These are phyloP conservation scores for Halictus ligatus DNA, from an alignment of 2,888 invertebrate genomes.

Conservation along the genomic window DNA sequence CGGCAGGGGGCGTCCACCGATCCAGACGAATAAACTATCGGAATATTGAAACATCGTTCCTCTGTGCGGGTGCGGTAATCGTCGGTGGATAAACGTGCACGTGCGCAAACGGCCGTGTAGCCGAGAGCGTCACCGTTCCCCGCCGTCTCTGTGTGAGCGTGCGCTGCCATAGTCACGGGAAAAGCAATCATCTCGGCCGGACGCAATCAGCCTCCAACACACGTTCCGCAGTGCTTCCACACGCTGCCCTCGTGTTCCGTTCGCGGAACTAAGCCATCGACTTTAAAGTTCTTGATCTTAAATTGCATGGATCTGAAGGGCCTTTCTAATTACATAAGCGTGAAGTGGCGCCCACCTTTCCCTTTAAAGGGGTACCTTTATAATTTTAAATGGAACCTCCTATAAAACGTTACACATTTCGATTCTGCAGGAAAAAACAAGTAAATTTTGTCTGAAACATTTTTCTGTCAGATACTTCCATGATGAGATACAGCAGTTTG, in stretches of 20 bases:
- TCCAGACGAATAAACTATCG: conserved; percentile 82
- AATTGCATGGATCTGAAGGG: too few species aligned
- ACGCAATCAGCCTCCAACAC: conserved; percentile 81
- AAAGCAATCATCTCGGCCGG: conserved; percentile 84
- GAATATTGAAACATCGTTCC: conserved; percentile 80
- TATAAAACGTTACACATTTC: too few species aligned
- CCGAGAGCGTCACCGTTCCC: conserved; percentile 24
- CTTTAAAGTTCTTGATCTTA: too few species aligned
- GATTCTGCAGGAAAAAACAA: too few species aligned
- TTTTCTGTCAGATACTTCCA: too few species aligned
- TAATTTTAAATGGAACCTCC: too few species aligned
- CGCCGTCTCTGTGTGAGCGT: conserved; percentile 26
- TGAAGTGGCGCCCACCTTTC: too few species aligned
- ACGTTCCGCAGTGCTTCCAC: conserved; percentile 58
- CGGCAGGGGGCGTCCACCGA: conserved; percentile 73
- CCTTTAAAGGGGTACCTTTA: too few species aligned
- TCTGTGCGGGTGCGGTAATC: conserved; percentile 70
- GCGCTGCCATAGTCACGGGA: conserved; percentile 72
- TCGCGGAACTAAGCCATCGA: too few species aligned
- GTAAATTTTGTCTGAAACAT: too few species aligned
- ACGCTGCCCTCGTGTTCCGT: conserved; percentile 34
- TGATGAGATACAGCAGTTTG: too few species aligned
- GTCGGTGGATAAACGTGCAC: conserved; percentile 65
- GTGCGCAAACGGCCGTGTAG: conserved; percentile 52
- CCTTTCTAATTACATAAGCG: too few species aligned